Percentiles rank a stretch among this genome's conserved stretches.
Evolutionary conservation across 1,140 invertebrate species (phyloP).

Genomic region (Microplitis mediator): DNA sequence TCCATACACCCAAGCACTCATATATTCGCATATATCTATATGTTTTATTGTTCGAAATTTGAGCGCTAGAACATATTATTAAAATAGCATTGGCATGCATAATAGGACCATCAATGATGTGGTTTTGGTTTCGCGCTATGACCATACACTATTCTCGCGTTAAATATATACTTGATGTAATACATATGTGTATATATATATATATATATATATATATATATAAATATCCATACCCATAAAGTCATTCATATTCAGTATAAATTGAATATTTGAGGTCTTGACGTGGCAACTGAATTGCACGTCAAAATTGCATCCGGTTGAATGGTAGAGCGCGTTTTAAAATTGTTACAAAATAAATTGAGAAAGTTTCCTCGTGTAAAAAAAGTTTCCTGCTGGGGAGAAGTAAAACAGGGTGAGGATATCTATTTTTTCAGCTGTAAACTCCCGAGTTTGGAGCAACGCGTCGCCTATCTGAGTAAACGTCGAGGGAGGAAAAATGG

Average conservation of each 20-base stretch:
- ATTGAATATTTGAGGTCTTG: neutral
- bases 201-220: no score
- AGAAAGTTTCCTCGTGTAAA: neutral
- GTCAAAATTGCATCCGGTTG: neutral
- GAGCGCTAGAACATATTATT: neutral
- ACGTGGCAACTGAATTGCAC: neutral
- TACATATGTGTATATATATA: no score
- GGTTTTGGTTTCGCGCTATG: conserved; percentile 7
- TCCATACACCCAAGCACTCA: neutral
- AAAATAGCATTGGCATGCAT: conserved; percentile 7
- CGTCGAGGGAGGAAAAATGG: neutral
- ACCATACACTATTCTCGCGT: neutral
- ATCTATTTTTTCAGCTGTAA: neutral
- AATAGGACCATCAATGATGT: conserved; percentile 5
- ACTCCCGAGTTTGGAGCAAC: no score
- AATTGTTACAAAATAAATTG: neutral
- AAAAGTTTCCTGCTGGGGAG: neutral
- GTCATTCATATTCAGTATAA: neutral
- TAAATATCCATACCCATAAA: neutral
- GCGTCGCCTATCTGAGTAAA: no score
- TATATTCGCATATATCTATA: neutral
- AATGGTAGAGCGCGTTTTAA: neutral
- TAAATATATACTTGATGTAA: no score
- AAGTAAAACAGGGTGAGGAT: neutral
- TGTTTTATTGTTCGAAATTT: conserved; percentile 2